These are phyloP conservation scores for Caenorhabditis remanei DNA, from an alignment of 1,140 invertebrate genomes.

Conservation along the genomic window DNA sequence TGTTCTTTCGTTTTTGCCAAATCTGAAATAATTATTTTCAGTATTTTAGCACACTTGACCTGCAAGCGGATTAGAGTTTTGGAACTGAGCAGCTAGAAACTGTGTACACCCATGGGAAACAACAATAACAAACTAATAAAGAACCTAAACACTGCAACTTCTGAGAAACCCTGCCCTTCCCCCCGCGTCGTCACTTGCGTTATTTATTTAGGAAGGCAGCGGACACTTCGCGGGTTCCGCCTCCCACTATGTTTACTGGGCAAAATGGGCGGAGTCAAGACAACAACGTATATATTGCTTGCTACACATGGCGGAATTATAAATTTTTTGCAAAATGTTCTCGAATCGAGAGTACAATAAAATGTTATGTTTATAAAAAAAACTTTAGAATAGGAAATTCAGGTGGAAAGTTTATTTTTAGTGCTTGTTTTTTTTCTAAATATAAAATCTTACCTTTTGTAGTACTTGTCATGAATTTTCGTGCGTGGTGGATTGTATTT, in stretches of 20 bases:
- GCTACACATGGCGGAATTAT: too few relatives aligned
- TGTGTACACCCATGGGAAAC: too few relatives aligned
- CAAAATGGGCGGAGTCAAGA: not conserved
- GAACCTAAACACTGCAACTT: too few relatives aligned
- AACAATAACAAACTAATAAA: too few relatives aligned
- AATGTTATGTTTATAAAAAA: not conserved
- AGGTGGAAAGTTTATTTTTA: not conserved
- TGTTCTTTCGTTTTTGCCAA: slow-evolving; percentile 44
- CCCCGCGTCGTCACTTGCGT: not conserved
- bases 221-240: slow-evolving; percentile 6
- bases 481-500: slow-evolving; percentile 58
- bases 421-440: not conserved
- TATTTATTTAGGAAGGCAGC: not conserved
- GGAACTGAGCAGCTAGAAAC: too few relatives aligned
- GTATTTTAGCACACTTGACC: too few relatives aligned
- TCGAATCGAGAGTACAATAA: not conserved
- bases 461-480: slow-evolving; percentile 52
- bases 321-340: not conserved
- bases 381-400: not conserved
- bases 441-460: slow-evolving; percentile 5
- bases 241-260: slow-evolving; percentile 4
- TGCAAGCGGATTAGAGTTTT: too few relatives aligned
- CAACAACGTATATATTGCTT: not conserved
- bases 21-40: slow-evolving; percentile 30
- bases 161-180: not conserved